Evolutionary conservation across 2,888 invertebrate genomes (phyloP), one percentile per base, ranked within the genome.

Genomic region (Polydrusus tereticollis): DNA sequence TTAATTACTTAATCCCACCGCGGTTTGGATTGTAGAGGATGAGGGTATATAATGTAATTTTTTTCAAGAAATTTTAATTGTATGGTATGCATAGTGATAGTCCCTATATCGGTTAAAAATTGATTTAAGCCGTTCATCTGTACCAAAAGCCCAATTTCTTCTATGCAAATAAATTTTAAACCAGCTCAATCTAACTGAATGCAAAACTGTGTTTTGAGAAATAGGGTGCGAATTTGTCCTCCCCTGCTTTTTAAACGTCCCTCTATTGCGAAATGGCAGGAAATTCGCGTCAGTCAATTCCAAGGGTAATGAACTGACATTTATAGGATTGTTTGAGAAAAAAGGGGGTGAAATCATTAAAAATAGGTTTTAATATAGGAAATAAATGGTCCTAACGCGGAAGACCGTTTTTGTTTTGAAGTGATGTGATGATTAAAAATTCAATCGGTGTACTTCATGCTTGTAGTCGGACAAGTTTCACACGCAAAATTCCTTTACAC

Each of bases 281-380:
- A 57, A 57, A 57, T 57, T 57, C 7, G 20, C 36, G 57, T 57
- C 57, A 57, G 29, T 57, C 57, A 57, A 16, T 57, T 20, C 33
- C 10, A 57, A 10, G 57, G 57, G 57, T 57, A 57, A 57, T 57
- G 57, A 57, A 57, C 57, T 33, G 36, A 18, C 57, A 36, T 36
- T 57, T 57, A 57, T 57, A 33, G 12, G 10, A 36, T 16, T 33
- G 36, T 57, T 57, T 18, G 8, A 29, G 26, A 18, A 29, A 57
- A 12, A 57, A 16, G 18, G 55, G 21, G 20, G 20, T 10, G 7
- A 20, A 47, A 47, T 21, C 16, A 21, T 21, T 21, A 20, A 12
- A 20, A 21, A n/a, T n/a, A n/a, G n/a, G n/a, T n/a, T n/a, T n/a
- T n/a, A n/a, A n/a, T n/a, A n/a, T n/a, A n/a, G n/a, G n/a, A n/a